These are phyloP conservation scores for Trachelus stipa DNA, from an alignment of 2,888 invertebrate genomes.

Conservation along the genomic window DNA sequence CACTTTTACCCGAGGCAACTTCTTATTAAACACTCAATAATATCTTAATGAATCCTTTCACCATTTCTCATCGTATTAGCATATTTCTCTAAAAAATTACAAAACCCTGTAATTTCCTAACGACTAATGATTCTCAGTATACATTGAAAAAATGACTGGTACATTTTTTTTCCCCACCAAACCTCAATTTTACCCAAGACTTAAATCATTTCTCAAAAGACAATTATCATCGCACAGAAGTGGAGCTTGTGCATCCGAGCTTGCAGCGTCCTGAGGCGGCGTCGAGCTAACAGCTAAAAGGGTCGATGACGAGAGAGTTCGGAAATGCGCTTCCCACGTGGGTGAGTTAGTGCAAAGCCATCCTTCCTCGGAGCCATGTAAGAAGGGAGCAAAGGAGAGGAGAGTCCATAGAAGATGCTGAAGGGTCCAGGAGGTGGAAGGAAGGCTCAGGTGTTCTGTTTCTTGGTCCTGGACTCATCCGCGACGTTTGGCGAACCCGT, in stretches of 20 bases:
- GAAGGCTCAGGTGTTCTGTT: conserved; percentile 56
- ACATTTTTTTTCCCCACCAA: background rate
- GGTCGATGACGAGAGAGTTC: conserved; percentile 65
- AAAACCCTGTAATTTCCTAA: background rate
- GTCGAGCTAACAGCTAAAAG: conserved; percentile 49
- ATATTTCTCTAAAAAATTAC: background rate
- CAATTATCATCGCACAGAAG: background rate
- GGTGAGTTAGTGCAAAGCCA: conserved; percentile 57
- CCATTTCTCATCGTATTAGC: background rate
- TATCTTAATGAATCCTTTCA: background rate
- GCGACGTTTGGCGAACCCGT: conserved; percentile 40
- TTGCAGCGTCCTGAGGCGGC: conserved; percentile 17
- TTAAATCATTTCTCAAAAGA: background rate
- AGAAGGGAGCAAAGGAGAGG: conserved; percentile 24
- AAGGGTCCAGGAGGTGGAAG: conserved; percentile 30
- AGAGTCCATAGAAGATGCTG: conserved; percentile 20
- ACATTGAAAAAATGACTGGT: background rate
- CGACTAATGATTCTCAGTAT: background rate
- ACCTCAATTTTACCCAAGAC: background rate
- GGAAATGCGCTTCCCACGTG: conserved; percentile 60
- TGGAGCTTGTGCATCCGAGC: conserved; percentile 42
- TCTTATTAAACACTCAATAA: background rate
- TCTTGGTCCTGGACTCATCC: conserved; percentile 36
- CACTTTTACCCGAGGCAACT: background rate
- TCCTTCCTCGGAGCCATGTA: conserved; percentile 34